Evolutionary conservation across 2,888 invertebrate species (phyloP).

Genomic region (Malthinus seriepunctatus): DNA sequence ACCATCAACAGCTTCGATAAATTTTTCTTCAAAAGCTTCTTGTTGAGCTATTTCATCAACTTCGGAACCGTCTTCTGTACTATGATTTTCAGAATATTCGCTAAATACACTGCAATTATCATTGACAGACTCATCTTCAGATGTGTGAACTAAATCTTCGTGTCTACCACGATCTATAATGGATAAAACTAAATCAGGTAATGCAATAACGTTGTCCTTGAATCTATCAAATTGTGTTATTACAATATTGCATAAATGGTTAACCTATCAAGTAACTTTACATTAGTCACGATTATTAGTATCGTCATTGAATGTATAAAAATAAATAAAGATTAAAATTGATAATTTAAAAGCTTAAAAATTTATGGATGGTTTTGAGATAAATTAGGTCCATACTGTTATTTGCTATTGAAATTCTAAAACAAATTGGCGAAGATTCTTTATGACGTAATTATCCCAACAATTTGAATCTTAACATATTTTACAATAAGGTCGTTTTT

Average conservation of each 20-base stretch:
- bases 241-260: too few species aligned
- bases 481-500: neutral
- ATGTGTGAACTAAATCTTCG: constrained; percentile 49
- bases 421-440: too few species aligned
- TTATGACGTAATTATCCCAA: too few species aligned
- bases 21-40: constrained; percentile 83
- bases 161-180: constrained; percentile 29
- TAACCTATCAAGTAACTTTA: too few species aligned
- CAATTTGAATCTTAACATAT: neutral
- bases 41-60: constrained; percentile 67
- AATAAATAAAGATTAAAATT: too few species aligned
- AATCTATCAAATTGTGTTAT: too few species aligned
- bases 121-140: constrained; percentile 69
- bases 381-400: too few species aligned
- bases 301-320: too few species aligned
- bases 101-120: constrained; percentile 85
- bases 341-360: too few species aligned
- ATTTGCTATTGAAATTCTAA: too few species aligned
- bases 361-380: too few species aligned
- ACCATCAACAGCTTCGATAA: constrained; percentile 85
- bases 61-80: constrained; percentile 54
- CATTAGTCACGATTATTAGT: too few species aligned
- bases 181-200: neutral
- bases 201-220: neutral
- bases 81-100: constrained; percentile 74